A percentile compares a stretch with the other conserved stretches of the same genome.
phyloP scores from a whole-genome alignment of 2,888 invertebrate species.

The Steinernema carpocapsae region DNA sequence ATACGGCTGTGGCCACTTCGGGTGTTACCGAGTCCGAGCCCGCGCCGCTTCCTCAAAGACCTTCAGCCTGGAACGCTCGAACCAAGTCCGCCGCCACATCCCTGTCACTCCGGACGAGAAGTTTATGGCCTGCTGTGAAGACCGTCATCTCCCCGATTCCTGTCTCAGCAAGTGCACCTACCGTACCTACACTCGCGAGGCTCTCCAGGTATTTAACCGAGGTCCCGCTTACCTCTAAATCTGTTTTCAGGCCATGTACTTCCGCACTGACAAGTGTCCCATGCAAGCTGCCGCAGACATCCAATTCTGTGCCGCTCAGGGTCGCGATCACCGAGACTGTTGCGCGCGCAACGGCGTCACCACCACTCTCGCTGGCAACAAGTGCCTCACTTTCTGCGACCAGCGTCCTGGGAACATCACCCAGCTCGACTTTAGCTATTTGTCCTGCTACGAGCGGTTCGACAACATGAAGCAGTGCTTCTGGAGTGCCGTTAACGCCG shows the following conservation, averaged over 20 bases:
- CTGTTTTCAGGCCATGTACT: conserved; percentile 53
- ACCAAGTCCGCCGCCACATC: conserved; percentile 17
- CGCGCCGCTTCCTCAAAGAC: conserved; percentile 38
- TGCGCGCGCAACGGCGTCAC: conserved; percentile 56
- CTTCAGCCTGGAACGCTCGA: conserved; percentile 34
- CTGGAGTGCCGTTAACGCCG: conserved; percentile 42
- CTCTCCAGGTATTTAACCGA: conserved; percentile 44
- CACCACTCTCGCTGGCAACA: conserved; percentile 56
- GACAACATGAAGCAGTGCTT: conserved; percentile 56
- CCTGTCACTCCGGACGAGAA: conserved; percentile 55
- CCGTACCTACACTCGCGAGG: conserved; percentile 55
- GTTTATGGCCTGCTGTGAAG: conserved; percentile 59
- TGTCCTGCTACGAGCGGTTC: conserved; percentile 50
- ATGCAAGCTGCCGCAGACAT: conserved; percentile 60
- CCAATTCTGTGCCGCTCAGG: conserved; percentile 58
- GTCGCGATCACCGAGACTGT: conserved; percentile 55
- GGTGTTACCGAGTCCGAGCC: conserved; percentile 54
- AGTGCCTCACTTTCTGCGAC: conserved; percentile 61
- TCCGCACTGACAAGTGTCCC: conserved; percentile 56
- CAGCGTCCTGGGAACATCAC: conserved; percentile 61
- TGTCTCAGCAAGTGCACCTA: conserved; percentile 56
- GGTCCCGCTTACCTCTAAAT: neutral
- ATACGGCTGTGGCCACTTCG: conserved; percentile 56
- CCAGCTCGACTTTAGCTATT: conserved; percentile 57
- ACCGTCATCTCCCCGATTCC: conserved; percentile 57